Conservation (phyloP, 2,113 vertebrate genomes). For the Lepisosteus oculatus region DNA sequence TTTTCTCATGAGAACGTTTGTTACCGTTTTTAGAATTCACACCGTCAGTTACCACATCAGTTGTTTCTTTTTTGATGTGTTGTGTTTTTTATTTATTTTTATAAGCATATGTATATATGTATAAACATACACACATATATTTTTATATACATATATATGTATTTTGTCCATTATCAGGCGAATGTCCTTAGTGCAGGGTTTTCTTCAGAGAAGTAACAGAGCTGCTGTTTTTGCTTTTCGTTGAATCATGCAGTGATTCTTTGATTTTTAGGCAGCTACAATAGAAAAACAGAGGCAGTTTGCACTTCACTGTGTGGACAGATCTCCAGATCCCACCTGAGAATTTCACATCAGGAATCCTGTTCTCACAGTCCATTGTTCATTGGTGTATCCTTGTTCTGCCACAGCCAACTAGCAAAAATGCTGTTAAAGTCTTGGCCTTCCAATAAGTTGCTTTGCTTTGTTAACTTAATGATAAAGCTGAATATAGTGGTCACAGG, state of each 20-base stretch:
- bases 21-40: neutral
- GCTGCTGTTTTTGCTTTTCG: neutral
- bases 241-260: neutral
- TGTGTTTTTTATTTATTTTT: neutral
- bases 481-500: neutral
- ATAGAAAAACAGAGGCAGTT: neutral
- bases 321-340: neutral
- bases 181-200: slow-evolving; percentile 22
- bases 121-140: neutral
- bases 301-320: neutral
- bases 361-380: too few species aligned
- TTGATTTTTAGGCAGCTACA: too few species aligned
- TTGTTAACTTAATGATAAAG: neutral
- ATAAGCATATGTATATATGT: too few species aligned
- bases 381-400: neutral
- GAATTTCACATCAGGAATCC: neutral
- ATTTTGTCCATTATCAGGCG: slow-evolving; percentile 1
- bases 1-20: too few species aligned
- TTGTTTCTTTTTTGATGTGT: neutral
- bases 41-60: neutral
- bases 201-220: neutral
- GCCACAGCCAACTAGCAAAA: neutral
- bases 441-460: slow-evolving; percentile 4
- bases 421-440: neutral
- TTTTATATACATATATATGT: slow-evolving; percentile 9